These are phyloP conservation scores for Macrotis lagotis DNA, from an alignment of 2,113 vertebrate species.

Conservation along the genomic window DNA sequence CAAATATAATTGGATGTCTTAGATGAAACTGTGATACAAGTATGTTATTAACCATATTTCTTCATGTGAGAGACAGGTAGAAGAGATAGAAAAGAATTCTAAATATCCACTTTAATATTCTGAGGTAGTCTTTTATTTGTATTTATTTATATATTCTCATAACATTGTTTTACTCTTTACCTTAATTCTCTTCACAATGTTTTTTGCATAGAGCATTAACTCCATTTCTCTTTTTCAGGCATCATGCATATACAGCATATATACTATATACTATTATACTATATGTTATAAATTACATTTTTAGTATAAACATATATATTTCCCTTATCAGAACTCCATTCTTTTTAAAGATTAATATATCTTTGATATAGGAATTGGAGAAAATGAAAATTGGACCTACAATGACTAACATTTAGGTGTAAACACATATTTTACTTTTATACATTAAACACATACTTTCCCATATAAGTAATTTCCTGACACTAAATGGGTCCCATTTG, in stretches of 20 bases:
- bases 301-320: too few species aligned
- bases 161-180: not conserved
- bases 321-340: too few species aligned
- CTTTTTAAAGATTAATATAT: not conserved
- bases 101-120: not conserved
- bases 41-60: not conserved
- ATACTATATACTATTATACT: not conserved
- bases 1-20: not conserved
- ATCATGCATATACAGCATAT: too few species aligned
- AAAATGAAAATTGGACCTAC: not conserved
- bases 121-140: not conserved
- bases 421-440: not conserved
- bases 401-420: not conserved
- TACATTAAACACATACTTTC: too few species aligned
- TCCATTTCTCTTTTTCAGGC: not conserved
- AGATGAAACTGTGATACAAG: not conserved
- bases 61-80: not conserved
- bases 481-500: too few species aligned
- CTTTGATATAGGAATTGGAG: not conserved
- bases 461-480: not conserved
- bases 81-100: not conserved
- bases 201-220: not conserved
- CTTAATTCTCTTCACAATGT: not conserved
- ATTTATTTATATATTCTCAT: not conserved
- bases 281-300: not conserved